phyloP scores from a whole-genome alignment of 2,888 invertebrate species.

The Dastarcus helophoroides region DNA sequence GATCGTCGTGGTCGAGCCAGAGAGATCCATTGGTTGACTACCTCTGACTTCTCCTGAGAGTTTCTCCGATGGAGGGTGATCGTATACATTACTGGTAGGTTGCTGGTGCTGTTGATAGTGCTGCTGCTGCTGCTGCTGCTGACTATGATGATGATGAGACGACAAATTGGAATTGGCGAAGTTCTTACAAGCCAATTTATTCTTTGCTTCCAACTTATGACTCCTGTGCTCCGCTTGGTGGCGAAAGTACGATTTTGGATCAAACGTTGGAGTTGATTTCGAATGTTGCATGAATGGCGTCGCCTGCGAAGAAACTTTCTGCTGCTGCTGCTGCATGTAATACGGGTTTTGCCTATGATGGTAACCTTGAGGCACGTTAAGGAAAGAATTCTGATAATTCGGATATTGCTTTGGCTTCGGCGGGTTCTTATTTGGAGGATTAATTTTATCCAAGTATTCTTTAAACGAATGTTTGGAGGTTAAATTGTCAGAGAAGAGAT shows the following conservation, averaged over 20 bases:
- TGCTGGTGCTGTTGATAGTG: slow-evolving; percentile 15
- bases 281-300: too few relatives aligned
- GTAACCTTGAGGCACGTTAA: slow-evolving; percentile 1
- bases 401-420: slow-evolving; percentile 23
- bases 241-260: too few relatives aligned
- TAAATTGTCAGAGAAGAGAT: slow-evolving; percentile 20
- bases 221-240: neutral
- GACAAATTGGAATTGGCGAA: slow-evolving; percentile 20
- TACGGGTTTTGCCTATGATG: neutral
- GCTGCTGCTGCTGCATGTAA: too few relatives aligned
- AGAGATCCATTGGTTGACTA: slow-evolving; percentile 35
- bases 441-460: neutral
- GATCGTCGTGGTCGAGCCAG: slow-evolving; percentile 20
- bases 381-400: neutral
- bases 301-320: too few relatives aligned
- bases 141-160: too few relatives aligned
- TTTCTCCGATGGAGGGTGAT: slow-evolving; percentile 14
- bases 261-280: too few relatives aligned
- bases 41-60: slow-evolving; percentile 1
- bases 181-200: slow-evolving; percentile 22
- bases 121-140: slow-evolving; percentile 10
- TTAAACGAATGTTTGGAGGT: neutral
- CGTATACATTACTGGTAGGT: slow-evolving; percentile 12
- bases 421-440: slow-evolving; percentile 14
- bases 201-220: too few relatives aligned